Evolutionary conservation across 2,113 vertebrate species (phyloP), one percentile per base, ranked within the genome.

Genomic region (Sebastes fasciatus): DNA sequence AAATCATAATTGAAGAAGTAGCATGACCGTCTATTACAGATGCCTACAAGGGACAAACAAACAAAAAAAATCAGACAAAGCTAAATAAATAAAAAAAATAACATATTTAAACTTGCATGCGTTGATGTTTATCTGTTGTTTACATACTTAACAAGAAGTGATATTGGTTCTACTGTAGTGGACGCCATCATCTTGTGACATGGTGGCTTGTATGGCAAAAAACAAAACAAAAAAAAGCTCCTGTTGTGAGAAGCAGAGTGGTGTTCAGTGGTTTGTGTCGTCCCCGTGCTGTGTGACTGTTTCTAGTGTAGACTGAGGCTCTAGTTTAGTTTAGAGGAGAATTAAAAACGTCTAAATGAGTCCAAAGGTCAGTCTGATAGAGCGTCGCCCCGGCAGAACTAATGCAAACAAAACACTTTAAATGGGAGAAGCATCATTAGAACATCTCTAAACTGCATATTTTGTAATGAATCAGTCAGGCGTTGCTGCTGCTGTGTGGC

Each of bases 91-190:
- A 46, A 8, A 78, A 85, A 88, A 76, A 86, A 83, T 89, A 77
- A 83, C 88, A 90, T 96, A 96, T 95, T 96, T 96, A 96, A 96
- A 94, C 95, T 96, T 99, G 98, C 98, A 99, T 99, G 98, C 96
- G 91, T 98, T 95, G 91, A 95, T 97, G 97, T 99, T 96, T 93
- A 96, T 95, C 95, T 95, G 96, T 97, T 93, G 94, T 94, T 96
- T 97, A 96, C 96, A 95, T 96, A 96, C 96, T 94, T 91, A 93
- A 85, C 94, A 95, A 96, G 96, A 96, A 96, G 95, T 95, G 95
- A 87, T 95, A 95, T 89, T 95, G 96, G 96, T 97, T 97, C 95
- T 97, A 72, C 85, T 82, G 90, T 97, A 97, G 97, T 96, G 94
- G 95, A 96, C 94, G 96, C 94, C 97, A 94, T 96, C 96, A 95